phyloP scores from a whole-genome alignment of 2,113 vertebrate genomes.

The Alligator mississippiensis region DNA sequence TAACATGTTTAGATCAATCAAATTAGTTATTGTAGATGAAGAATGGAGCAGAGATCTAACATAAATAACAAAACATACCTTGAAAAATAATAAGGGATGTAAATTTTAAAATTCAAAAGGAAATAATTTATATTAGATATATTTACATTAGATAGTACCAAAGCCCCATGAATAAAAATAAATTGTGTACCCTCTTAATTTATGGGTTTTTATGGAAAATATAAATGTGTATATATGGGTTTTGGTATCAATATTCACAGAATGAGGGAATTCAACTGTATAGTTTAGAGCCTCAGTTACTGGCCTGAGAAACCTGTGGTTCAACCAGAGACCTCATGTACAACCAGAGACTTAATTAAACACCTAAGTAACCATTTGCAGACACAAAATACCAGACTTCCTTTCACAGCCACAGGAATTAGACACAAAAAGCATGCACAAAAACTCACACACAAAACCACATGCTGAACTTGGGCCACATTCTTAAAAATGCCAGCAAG shows the following conservation, averaged over 20 bases:
- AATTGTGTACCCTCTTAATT: too few relatives aligned
- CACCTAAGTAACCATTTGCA: conserved; percentile 40
- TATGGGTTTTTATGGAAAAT: background rate
- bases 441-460: conserved; percentile 48
- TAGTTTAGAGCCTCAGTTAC: background rate
- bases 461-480: conserved; percentile 51
- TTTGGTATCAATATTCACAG: background rate
- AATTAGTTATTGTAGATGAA: conserved; percentile 54
- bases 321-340: background rate
- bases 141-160: background rate
- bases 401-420: conserved; percentile 46
- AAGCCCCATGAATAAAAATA: too few relatives aligned
- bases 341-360: background rate
- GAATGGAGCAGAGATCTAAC: conserved; percentile 45
- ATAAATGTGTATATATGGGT: background rate
- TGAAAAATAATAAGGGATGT: background rate
- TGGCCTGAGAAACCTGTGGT: background rate
- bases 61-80: conserved; percentile 52
- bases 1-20: conserved; percentile 52
- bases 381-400: conserved; percentile 15
- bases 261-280: background rate
- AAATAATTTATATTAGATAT: background rate
- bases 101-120: background rate
- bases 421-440: conserved; percentile 51
- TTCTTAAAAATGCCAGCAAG: conserved; percentile 49